Evolutionary conservation across 2,797 vertebrate species (phyloP).

Genomic region (Crocidura indochinensis): DNA sequence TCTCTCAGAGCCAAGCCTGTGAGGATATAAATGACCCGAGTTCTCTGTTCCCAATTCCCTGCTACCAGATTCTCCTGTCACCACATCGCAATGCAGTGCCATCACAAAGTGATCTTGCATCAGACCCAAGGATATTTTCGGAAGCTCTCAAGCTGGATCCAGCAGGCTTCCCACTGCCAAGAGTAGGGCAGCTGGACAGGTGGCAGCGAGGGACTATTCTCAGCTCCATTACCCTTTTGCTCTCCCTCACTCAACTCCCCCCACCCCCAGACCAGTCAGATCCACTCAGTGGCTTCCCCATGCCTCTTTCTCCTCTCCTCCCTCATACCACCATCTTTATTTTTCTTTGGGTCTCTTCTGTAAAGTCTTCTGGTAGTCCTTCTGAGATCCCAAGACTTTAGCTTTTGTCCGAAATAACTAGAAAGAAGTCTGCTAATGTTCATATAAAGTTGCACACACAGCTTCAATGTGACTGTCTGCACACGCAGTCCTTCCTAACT

Average conservation of each 20-base stretch:
- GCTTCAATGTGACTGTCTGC: conserved; percentile 42
- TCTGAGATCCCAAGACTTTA: conserved; percentile 78
- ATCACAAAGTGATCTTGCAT: conserved; percentile 53
- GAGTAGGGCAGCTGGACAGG: conserved; percentile 73
- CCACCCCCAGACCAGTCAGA: conserved; percentile 45
- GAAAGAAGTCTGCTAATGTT: conserved; percentile 66
- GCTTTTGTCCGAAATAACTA: conserved; percentile 72
- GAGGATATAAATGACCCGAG: conserved; percentile 42
- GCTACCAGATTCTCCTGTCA: conserved; percentile 37
- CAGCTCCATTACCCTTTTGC: conserved; percentile 29
- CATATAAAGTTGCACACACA: conserved; percentile 63
- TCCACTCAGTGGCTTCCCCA: conserved; percentile 48
- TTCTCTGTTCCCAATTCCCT: background rate
- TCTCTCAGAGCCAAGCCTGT: conserved; percentile 17
- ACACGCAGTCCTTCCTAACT: background rate
- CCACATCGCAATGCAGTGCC: conserved; percentile 51
- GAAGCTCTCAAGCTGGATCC: conserved; percentile 80
- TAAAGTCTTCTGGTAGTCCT: conserved; percentile 70
- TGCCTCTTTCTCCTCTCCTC: conserved; percentile 30
- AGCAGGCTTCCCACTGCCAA: conserved; percentile 80
- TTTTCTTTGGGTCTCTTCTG: conserved; percentile 62
- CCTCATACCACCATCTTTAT: conserved; percentile 4
- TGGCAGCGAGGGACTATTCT: conserved; percentile 58
- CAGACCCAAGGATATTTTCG: conserved; percentile 79
- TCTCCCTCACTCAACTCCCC: background rate